Percentiles rank a stretch among this genome's conserved stretches.
Conservation (phyloP, 2,797 vertebrate species). For the Sebastes oblongus region DNA sequence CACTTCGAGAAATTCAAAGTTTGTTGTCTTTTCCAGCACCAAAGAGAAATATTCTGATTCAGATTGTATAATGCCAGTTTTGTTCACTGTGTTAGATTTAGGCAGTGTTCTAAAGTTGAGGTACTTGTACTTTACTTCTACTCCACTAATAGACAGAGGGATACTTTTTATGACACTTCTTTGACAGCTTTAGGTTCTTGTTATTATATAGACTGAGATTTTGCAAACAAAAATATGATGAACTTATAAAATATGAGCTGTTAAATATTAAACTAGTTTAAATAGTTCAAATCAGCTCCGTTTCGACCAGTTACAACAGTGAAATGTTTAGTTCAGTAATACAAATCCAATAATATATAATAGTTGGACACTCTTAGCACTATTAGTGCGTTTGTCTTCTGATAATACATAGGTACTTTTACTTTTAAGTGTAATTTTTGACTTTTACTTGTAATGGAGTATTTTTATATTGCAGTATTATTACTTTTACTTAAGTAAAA, state of each 20-base stretch:
- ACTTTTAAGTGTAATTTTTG: not conserved
- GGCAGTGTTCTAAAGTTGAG: not conserved
- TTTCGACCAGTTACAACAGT: not conserved
- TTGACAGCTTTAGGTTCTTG: not conserved
- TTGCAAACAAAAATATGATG: not conserved
- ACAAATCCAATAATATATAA: not conserved
- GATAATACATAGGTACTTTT: not conserved
- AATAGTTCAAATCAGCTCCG: not conserved
- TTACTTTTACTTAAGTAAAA: too few species aligned
- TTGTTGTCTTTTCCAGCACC: not conserved
- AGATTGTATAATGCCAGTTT: not conserved
- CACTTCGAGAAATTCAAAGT: not conserved
- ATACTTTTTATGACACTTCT: not conserved
- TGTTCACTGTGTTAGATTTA: not conserved
- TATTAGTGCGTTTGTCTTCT: not conserved
- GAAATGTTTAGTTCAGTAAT: not conserved
- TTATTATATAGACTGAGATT: not conserved
- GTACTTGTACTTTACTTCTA: not conserved
- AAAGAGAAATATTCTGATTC: not conserved
- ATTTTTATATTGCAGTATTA: not conserved
- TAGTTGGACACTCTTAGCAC: not conserved
- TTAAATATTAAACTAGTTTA: too few species aligned
- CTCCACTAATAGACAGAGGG: not conserved
- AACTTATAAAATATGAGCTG: not conserved
- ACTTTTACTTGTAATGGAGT: not conserved